Conservation (phyloP, 2,888 invertebrate genomes). For the Drosophila phalerata region DNA sequence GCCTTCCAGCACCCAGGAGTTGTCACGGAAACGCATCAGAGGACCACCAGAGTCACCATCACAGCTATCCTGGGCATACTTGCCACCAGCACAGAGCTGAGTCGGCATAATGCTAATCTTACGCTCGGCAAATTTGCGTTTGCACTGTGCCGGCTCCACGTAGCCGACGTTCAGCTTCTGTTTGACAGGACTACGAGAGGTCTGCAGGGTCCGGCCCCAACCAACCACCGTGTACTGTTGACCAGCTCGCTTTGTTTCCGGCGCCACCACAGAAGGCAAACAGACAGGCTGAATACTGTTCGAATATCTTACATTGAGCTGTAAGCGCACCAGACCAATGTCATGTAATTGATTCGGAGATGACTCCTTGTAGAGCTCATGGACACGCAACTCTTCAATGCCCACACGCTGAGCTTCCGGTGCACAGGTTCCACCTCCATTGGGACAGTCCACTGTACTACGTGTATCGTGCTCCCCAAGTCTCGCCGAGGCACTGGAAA, state of each 20-base stretch:
- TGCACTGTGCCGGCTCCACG: constrained; percentile 86
- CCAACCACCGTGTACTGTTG: constrained; percentile 87
- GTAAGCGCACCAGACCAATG: constrained; percentile 90
- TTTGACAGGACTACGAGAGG: constrained; percentile 86
- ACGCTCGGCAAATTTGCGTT: constrained; percentile 72
- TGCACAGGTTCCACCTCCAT: constrained; percentile 83
- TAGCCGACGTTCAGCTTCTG: constrained; percentile 86
- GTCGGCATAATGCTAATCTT: constrained; percentile 76
- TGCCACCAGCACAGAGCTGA: constrained; percentile 91
- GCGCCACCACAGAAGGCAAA: constrained; percentile 85
- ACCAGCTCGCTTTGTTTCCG: constrained; percentile 55
- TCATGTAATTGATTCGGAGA: constrained; percentile 89
- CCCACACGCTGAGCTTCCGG: constrained; percentile 87
- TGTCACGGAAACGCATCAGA: constrained; percentile 87
- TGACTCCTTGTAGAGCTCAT: constrained; percentile 88
- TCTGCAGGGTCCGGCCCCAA: constrained; percentile 88
- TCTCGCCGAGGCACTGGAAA: constrained; percentile 75
- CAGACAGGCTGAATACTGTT: constrained; percentile 88
- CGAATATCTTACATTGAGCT: constrained; percentile 86
- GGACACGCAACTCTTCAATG: constrained; percentile 88
- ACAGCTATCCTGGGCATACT: constrained; percentile 89
- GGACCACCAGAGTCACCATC: constrained; percentile 92
- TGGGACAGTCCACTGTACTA: constrained; percentile 84
- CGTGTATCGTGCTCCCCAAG: constrained; percentile 83
- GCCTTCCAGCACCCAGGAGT: constrained; percentile 88